These are phyloP conservation scores for Pyrrhia umbra DNA, from an alignment of 2,888 invertebrate species.

Conservation along the genomic window DNA sequence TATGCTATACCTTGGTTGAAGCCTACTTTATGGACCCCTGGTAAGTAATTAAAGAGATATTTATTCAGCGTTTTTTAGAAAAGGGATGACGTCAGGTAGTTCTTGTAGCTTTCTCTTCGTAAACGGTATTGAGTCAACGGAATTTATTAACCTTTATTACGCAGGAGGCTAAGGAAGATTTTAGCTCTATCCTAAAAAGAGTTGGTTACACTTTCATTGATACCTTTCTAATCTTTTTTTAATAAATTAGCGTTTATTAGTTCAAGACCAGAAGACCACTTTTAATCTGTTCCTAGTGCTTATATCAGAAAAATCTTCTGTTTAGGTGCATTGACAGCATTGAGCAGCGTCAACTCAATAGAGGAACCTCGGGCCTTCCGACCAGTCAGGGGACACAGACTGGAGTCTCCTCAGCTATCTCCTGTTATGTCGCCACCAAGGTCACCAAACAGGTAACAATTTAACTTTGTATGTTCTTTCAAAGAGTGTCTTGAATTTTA, in stretches of 20 bases:
- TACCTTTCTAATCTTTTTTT: too few relatives aligned
- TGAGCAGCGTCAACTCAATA: conserved; percentile 82
- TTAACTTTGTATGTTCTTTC: too few relatives aligned
- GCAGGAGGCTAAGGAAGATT: too few relatives aligned
- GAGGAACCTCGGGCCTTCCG: conserved; percentile 87
- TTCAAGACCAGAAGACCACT: too few relatives aligned
- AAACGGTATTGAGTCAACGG: too few relatives aligned
- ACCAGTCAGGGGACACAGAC: conserved; percentile 80
- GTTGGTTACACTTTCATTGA: too few relatives aligned
- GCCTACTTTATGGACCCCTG: conserved; percentile 87
- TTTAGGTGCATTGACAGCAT: conserved; percentile 83
- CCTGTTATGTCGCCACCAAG: conserved; percentile 79
- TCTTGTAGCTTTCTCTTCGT: too few relatives aligned
- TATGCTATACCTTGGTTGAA: conserved; percentile 93
- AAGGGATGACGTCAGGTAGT: too few relatives aligned
- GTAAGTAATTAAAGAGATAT: conserved; percentile 61
- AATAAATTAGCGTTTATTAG: too few relatives aligned
- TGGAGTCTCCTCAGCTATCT: conserved; percentile 83
- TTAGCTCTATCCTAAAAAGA: too few relatives aligned
- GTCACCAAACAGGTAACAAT: conserved; percentile 80
- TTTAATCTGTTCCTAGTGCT: too few relatives aligned
- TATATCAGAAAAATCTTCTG: neutral
- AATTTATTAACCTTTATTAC: too few relatives aligned
- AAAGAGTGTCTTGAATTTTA: neutral
- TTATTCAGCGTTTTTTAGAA: neutral